Evolutionary conservation across 2,888 invertebrate species (phyloP), one percentile per base, ranked within the genome.

Genomic region (Oscheius sp.): DNA sequence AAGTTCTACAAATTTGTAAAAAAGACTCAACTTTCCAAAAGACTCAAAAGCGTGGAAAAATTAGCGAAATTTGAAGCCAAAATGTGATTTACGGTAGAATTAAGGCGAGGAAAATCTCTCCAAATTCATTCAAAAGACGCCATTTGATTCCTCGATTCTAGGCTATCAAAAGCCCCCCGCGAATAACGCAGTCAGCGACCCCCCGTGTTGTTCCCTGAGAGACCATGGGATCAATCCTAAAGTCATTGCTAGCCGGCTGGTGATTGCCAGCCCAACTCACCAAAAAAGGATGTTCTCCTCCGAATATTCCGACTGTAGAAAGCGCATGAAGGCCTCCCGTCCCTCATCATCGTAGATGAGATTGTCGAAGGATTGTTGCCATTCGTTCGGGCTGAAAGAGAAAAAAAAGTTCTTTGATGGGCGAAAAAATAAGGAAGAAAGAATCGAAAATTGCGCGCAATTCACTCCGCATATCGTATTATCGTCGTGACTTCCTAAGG

Each of bases 261-360:
- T 57, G 57, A 57, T 57, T 57, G 57, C 57, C 23, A 23, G 50
- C 31, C 37, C n/a, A 42, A 79, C 83, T 73, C 70, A 84, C 84
- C 84, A 85, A 70, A 85, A 85, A 8, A 85, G 71, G 31, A 85
- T 85, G 72, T 85, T 85, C 73, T 85, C 85, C 65, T 85, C 85
- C 31, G 79, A 79, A 72, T 85, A 85, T 67, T 85, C 85, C 29
- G 81, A 79, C 69, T 85, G 83, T 33, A 85, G 74, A 70, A 85
- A 85, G 57, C 84, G 83, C 37, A 83, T 82, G 76, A 85, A 85
- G 55, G 82, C 83, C 17, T 82, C 81, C 17, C 81, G 80, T 2
- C 82, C 83, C 46, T 72, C 83, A 53, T 76, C 73, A 53, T 78
- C 78, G 65, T 65, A 74, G 68, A 79, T 79, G 31, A 79, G 74